Evolutionary conservation across 2,797 vertebrate genomes (phyloP), one percentile per base, ranked within the genome.

Genomic region (Malacoraja senta): DNA sequence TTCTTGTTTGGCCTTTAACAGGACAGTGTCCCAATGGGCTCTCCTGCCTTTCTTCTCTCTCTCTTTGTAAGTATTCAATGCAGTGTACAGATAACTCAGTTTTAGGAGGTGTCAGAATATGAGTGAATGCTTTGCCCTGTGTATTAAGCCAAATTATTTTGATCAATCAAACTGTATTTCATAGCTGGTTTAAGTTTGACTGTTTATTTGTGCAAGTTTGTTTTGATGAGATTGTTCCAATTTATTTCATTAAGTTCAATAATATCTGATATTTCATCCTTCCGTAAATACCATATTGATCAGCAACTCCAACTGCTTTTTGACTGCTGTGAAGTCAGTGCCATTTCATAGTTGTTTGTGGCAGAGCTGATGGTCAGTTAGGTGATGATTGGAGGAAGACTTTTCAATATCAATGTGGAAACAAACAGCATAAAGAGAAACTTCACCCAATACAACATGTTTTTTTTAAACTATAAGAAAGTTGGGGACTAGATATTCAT

Each of bases 11-110:
- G 97, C 96, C 96, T 98, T 96, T 97, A 96, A 97, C 97, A 99
- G 98, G 99, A 99, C 97, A 97, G 97, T 96, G 98, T 99, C 96
- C 98, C 98, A 96, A 99, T 99, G 99, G 98, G 98, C 95, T 99
- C 99, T 97, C 98, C 99, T 97, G 99, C 99, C 96, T 99, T 99
- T 96, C 98, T 99, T 96, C 98, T 99, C 96, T 99, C 98, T 97
- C 98, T 99, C 95, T 99, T 99, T 98, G 99, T 99, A 98, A 99
- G 99, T 99, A 98, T 96, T 95, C 98, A 97, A 97, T 96, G 95
- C 95, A 92, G 38, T n/a, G 44, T 92, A 38, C 72, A 74, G 71
- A 44, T 92, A 92, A 92, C 26, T 92, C 21, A n/a, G 10, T 84
- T 53, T 24, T 76, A 92, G 90, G 72, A 74, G 26, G 44, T 74